Conservation (phyloP, 2,888 invertebrate species). For the Cylloceria caligata region DNA sequence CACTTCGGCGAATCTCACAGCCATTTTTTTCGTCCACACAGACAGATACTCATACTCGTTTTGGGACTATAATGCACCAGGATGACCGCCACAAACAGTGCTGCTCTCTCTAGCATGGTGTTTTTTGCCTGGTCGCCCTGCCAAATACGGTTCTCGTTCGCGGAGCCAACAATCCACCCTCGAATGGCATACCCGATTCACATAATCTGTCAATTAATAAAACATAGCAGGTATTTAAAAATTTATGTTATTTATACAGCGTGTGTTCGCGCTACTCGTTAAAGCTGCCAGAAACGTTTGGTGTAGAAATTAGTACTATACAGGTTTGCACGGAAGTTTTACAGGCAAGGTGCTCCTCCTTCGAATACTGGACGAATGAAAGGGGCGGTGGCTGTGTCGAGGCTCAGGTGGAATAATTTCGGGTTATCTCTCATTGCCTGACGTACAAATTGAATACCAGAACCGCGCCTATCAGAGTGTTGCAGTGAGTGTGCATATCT, state of each 20-base stretch:
- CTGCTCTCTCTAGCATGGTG: constrained; percentile 41
- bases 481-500: constrained; percentile 28
- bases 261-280: background rate
- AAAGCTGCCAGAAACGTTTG: background rate
- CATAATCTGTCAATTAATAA: constrained; percentile 57
- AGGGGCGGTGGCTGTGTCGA: background rate
- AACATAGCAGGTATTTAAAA: constrained; percentile 36
- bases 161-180: background rate
- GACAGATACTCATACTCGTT: constrained; percentile 35
- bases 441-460: constrained; percentile 58
- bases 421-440: constrained; percentile 43
- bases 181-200: constrained; percentile 21
- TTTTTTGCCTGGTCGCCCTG: constrained; percentile 50
- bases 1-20: constrained; percentile 56
- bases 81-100: constrained; percentile 61
- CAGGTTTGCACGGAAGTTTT: constrained; percentile 7
- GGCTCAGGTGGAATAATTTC: constrained; percentile 54
- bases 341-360: constrained; percentile 11
- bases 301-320: background rate
- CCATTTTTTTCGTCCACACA: constrained; percentile 58
- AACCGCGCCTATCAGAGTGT: constrained; percentile 47
- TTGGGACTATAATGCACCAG: constrained; percentile 59
- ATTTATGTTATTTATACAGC: constrained; percentile 32
- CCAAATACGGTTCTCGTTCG: constrained; percentile 60
- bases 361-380: background rate